Conservation (phyloP, 92 coral and sea anemone genomes). For the Montipora capitata region DNA sequence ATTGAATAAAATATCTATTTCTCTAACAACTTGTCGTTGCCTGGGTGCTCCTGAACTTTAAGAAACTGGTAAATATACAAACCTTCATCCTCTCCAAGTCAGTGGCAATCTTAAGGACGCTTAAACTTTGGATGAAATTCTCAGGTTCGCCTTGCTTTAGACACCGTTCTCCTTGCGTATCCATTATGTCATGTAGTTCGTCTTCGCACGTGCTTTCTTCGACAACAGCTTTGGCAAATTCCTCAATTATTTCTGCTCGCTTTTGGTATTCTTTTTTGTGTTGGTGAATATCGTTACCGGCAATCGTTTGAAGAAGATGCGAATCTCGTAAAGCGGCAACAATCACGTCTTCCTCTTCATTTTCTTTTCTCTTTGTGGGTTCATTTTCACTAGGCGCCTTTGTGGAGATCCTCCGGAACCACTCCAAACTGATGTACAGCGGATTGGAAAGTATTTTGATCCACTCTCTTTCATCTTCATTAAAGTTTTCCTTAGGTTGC, state of each 20-base stretch:
- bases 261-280: conserved; percentile 1
- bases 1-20: no score
- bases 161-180: conserved; percentile 1
- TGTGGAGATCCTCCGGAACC: conserved; percentile 11
- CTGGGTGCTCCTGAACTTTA: no score
- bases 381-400: no score
- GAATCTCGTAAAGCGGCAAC: conserved; percentile 10
- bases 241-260: background rate
- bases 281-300: conserved; percentile 10
- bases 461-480: conserved; percentile 8
- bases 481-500: background rate
- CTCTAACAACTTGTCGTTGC: no score
- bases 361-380: background rate
- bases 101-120: conserved; percentile 30
- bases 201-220: background rate
- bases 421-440: conserved; percentile 9
- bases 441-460: conserved; percentile 33
- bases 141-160: background rate
- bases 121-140: conserved; percentile 13
- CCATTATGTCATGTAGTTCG: conserved; percentile 15
- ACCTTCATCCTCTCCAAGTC: conserved; percentile 23
- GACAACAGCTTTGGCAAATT: conserved; percentile 13
- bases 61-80: background rate
- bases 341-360: background rate
- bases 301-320: conserved; percentile 15